Evolutionary conservation across 1,140 invertebrate species (phyloP).

Genomic region (Vanessa atalanta): DNA sequence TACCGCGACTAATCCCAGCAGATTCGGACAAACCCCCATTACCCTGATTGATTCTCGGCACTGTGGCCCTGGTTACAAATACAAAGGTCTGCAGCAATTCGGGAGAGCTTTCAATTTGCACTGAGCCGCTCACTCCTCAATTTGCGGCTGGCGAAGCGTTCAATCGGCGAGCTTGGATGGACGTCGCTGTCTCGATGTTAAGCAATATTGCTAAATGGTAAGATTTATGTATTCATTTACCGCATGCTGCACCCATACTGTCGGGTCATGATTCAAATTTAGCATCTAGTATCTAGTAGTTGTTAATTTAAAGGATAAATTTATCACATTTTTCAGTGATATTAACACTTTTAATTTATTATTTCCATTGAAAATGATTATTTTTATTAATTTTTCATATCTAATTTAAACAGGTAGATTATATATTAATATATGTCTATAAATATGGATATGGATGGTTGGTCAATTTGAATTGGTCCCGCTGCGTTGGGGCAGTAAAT

Average conservation of each 20-base stretch:
- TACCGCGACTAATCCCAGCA: slow-evolving; percentile 65
- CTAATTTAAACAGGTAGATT: no score
- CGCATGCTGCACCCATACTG: not conserved
- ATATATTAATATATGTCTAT: no score
- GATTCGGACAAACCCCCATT: slow-evolving; percentile 72
- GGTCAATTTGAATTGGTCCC: no score
- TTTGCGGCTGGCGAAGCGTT: slow-evolving; percentile 47
- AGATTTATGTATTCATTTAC: not conserved
- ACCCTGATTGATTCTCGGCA: slow-evolving; percentile 73
- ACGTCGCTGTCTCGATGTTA: slow-evolving; percentile 6
- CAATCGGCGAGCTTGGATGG: slow-evolving; percentile 21
- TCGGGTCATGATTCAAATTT: no score
- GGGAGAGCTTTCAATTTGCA: slow-evolving; percentile 64
- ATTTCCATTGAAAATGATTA: not conserved
- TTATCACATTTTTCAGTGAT: not conserved
- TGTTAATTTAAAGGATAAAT: not conserved
- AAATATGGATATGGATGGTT: no score
- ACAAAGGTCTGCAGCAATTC: slow-evolving; percentile 64
- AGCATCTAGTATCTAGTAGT: not conserved
- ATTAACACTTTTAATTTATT: not conserved
- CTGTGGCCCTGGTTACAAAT: slow-evolving; percentile 65
- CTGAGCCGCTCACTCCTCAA: slow-evolving; percentile 49
- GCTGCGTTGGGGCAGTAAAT: no score
- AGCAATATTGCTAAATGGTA: slow-evolving; percentile 11
- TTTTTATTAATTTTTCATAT: no score